Percentiles rank a stretch among this genome's conserved stretches.
These are phyloP conservation scores for Archegozetes longisetosus DNA, from an alignment of 1,140 invertebrate genomes.

Conservation along the genomic window DNA sequence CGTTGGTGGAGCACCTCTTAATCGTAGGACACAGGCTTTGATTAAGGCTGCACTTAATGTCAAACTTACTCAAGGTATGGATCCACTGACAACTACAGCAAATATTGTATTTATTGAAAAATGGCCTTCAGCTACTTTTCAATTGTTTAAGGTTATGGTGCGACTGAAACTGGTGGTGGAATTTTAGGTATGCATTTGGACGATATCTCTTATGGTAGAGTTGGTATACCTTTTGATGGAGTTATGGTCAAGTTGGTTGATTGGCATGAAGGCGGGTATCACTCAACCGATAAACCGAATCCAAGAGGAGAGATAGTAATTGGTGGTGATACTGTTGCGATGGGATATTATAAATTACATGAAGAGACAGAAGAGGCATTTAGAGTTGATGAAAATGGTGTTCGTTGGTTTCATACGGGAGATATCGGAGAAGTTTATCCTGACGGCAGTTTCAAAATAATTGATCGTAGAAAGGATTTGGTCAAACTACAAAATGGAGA, in stretches of 20 bases:
- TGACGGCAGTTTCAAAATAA: constrained; percentile 37
- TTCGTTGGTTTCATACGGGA: constrained; percentile 36
- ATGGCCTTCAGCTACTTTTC: too few species aligned
- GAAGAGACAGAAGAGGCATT: constrained; percentile 37
- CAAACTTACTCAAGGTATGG: constrained; percentile 60
- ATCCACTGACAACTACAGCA: too few species aligned
- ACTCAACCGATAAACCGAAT: constrained; percentile 30
- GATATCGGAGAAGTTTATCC: constrained; percentile 38
- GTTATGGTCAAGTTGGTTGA: constrained; percentile 71
- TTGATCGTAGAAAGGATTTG: constrained; percentile 58
- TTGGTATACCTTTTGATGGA: constrained; percentile 55
- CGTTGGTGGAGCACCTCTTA: constrained; percentile 79
- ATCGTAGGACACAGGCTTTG: constrained; percentile 82
- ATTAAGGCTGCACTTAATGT: constrained; percentile 82
- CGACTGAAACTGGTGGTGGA: constrained; percentile 70
- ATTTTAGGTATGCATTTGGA: constrained; percentile 28
- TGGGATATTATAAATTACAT: constrained; percentile 38
- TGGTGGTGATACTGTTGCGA: constrained; percentile 36
- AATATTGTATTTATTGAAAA: too few species aligned
- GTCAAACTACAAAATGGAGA: constrained; percentile 57
- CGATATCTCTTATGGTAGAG: constrained; percentile 59
- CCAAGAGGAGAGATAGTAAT: constrained; percentile 40
- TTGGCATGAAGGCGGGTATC: constrained; percentile 64
- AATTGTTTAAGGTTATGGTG: constrained; percentile 51
- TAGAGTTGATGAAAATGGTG: constrained; percentile 26